Evolutionary conservation across 2,113 vertebrate genomes (phyloP).

Genomic region (Ptilorrhoa leucosticta): DNA sequence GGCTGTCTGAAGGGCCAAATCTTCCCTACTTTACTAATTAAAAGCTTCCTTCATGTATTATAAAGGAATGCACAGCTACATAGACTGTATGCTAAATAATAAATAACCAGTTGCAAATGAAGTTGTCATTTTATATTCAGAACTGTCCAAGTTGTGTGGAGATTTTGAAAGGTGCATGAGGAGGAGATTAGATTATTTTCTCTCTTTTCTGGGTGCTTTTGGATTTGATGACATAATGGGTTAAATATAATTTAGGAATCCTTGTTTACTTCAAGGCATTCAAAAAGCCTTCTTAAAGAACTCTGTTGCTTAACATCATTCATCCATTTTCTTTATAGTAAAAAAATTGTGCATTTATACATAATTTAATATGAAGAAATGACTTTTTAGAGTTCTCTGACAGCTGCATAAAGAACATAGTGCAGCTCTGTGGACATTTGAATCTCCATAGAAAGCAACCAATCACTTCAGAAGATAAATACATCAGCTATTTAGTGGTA

Average conservation of each 20-base stretch:
- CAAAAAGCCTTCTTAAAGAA: neutral
- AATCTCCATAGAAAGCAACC: neutral
- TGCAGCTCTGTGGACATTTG: neutral
- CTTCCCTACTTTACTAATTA: neutral
- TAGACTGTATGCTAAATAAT: conserved; percentile 37
- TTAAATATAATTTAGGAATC: neutral
- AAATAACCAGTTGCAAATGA: conserved; percentile 32
- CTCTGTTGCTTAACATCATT: neutral
- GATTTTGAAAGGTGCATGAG: neutral
- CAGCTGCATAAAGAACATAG: neutral
- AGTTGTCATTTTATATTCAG: neutral
- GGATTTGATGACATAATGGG: neutral
- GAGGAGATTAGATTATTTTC: neutral
- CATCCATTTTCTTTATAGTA: neutral
- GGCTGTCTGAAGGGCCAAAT: neutral
- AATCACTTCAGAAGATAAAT: conserved; percentile 17
- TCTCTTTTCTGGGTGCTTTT: neutral
- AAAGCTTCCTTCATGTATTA: conserved; percentile 44
- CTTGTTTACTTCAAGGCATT: neutral
- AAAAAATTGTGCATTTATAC: neutral
- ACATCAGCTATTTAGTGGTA: neutral
- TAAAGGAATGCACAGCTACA: neutral
- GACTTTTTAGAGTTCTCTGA: neutral
- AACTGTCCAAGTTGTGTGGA: neutral
- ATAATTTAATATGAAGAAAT: conserved; percentile 18